Percentiles rank a stretch among this genome's conserved stretches.
phyloP scores from a whole-genome alignment of 2,797 vertebrate species.

The Setipinna tenuifilis region DNA sequence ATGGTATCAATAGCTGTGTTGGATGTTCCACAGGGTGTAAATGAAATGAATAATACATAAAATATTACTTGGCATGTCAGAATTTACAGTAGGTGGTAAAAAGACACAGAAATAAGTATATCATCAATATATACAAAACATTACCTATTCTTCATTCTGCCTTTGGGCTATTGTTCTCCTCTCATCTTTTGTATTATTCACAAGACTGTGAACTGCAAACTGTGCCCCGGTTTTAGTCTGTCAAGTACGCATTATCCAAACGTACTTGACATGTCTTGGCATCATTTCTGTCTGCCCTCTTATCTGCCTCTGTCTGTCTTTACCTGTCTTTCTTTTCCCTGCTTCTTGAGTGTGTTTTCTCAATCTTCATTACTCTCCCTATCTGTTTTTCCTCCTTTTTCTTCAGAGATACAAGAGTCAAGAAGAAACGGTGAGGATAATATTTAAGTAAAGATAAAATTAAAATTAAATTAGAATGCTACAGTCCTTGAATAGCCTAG shows the following conservation, averaged over 20 bases:
- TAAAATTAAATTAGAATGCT: neutral
- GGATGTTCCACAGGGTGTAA: neutral
- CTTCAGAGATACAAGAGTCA: conserved; percentile 76
- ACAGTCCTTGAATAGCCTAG: neutral
- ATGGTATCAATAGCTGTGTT: neutral
- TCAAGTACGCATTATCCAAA: neutral
- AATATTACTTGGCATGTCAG: neutral
- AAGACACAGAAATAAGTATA: no score
- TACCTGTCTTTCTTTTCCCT: neutral
- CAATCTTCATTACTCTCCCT: conserved; percentile 36
- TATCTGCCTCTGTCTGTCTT: conserved; percentile 6
- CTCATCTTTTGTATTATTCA: neutral
- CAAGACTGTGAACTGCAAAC: no score
- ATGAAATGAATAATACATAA: neutral
- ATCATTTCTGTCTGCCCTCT: neutral
- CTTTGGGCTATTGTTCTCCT: neutral
- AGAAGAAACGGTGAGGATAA: conserved; percentile 77
- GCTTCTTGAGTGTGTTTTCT: conserved; percentile 29
- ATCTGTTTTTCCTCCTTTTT: conserved; percentile 43
- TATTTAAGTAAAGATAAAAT: neutral
- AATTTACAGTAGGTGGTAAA: no score
- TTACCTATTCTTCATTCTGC: no score
- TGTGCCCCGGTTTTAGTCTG: neutral
- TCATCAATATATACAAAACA: no score
- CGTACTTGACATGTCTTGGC: neutral